These are phyloP conservation scores for Eubasilissa splendida DNA, from an alignment of 2,888 invertebrate species.

Conservation along the genomic window DNA sequence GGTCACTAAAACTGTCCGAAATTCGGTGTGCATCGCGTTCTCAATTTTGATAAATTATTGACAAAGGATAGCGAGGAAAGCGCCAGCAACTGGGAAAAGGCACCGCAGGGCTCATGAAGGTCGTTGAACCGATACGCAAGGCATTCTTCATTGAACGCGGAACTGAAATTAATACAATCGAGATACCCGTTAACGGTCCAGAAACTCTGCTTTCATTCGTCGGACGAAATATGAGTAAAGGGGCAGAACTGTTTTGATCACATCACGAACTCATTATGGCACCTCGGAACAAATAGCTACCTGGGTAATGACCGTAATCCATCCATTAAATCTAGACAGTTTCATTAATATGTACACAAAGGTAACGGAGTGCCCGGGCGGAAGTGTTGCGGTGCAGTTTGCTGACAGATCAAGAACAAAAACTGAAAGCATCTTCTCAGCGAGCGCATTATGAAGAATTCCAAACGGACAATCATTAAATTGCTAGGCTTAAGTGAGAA, in stretches of 20 bases:
- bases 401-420: neutral
- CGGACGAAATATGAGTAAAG: neutral
- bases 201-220: neutral
- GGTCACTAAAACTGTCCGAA: no score
- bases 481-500: no score
- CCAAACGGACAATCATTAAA: no score
- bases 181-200: neutral
- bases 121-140: no score
- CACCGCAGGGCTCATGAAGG: no score
- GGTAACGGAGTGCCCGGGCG: neutral
- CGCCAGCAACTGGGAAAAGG: no score
- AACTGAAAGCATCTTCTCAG: no score
- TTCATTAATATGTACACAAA: constrained; percentile 3
- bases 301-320: constrained; percentile 24
- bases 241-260: constrained; percentile 19
- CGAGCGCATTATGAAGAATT: no score
- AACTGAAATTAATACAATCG: neutral
- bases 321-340: constrained; percentile 1
- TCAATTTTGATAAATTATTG: no score
- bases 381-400: neutral
- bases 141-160: no score
- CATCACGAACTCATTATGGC: constrained; percentile 36
- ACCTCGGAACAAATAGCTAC: constrained; percentile 12
- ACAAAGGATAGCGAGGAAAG: no score
- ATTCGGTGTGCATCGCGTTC: no score